phyloP scores from a whole-genome alignment of 2,113 vertebrate genomes.

The Hypomesus transpacificus region DNA sequence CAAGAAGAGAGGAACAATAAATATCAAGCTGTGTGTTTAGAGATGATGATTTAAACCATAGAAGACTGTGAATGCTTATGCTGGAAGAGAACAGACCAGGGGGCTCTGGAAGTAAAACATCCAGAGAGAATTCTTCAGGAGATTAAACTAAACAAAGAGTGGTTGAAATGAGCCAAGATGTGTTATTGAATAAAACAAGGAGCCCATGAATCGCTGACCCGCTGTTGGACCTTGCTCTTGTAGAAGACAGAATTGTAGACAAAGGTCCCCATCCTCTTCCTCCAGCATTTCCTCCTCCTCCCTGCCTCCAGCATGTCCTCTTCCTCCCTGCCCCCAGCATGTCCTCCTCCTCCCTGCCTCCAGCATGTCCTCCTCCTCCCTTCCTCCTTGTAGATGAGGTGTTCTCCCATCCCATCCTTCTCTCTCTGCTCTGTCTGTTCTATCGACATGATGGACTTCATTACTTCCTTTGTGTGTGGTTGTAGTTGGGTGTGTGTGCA shows the following conservation, averaged over 20 bases:
- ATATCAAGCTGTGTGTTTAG: slow-evolving; percentile 31
- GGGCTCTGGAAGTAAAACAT: slow-evolving; percentile 37
- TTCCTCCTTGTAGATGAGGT: slow-evolving; percentile 32
- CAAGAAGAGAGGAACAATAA: slow-evolving; percentile 6
- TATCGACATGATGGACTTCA: slow-evolving; percentile 14
- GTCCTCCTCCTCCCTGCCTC: background rate
- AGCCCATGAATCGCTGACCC: slow-evolving; percentile 46
- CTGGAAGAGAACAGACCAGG: slow-evolving; percentile 41
- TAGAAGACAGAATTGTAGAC: slow-evolving; percentile 23
- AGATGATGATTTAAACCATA: slow-evolving; percentile 31
- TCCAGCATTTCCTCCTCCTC: slow-evolving; percentile 14
- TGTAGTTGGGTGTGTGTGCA: slow-evolving; percentile 1
- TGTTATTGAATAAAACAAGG: slow-evolving; percentile 44
- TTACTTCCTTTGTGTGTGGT: slow-evolving; percentile 6
- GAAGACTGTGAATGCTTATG: slow-evolving; percentile 27
- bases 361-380: slow-evolving; percentile 15
- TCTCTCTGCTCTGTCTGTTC: background rate
- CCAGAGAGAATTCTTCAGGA: slow-evolving; percentile 38
- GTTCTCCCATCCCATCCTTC: slow-evolving; percentile 30
- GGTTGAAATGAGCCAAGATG: slow-evolving; percentile 38
- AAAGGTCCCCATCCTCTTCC: slow-evolving; percentile 2
- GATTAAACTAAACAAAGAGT: slow-evolving; percentile 42
- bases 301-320: slow-evolving; percentile 12
- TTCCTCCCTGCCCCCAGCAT: too few relatives aligned
- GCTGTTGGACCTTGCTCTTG: slow-evolving; percentile 32